Percentiles rank a stretch among this genome's conserved stretches.
These are phyloP conservation scores for Dendrophyllia cribrosa DNA, from an alignment of 64 coral and sea anemone species.

Conservation along the genomic window DNA sequence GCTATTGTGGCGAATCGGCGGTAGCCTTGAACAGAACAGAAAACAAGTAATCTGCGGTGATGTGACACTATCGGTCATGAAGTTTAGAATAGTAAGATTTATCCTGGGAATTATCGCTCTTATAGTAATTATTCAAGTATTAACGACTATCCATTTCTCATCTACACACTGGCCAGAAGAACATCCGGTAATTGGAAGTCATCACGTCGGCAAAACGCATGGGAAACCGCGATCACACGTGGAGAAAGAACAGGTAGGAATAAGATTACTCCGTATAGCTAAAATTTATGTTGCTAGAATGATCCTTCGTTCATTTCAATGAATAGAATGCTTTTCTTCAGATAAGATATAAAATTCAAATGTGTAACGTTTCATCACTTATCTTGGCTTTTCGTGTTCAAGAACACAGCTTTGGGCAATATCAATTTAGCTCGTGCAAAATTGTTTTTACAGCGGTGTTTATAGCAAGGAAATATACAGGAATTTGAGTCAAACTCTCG, in stretches of 20 bases:
- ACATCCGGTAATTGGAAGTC: slow-evolving; percentile 52
- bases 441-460: neutral
- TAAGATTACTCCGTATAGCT: neutral
- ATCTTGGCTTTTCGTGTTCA: neutral
- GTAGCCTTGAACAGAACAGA: neutral
- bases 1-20: neutral
- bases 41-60: neutral
- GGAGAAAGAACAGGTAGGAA: slow-evolving; percentile 29
- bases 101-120: slow-evolving; percentile 83
- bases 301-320: neutral
- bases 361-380: neutral
- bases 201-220: slow-evolving; percentile 67
- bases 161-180: slow-evolving; percentile 88
- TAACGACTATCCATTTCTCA: slow-evolving; percentile 92
- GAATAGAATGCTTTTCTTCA: neutral
- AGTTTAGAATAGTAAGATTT: slow-evolving; percentile 96
- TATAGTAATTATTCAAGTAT: slow-evolving; percentile 89
- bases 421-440: neutral
- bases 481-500: neutral
- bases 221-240: slow-evolving; percentile 76
- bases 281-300: neutral
- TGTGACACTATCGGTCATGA: slow-evolving; percentile 49
- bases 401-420: neutral
- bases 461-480: neutral
- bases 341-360: neutral